These are phyloP conservation scores for Hipparchia semele DNA, from an alignment of 2,888 invertebrate genomes.

Conservation along the genomic window DNA sequence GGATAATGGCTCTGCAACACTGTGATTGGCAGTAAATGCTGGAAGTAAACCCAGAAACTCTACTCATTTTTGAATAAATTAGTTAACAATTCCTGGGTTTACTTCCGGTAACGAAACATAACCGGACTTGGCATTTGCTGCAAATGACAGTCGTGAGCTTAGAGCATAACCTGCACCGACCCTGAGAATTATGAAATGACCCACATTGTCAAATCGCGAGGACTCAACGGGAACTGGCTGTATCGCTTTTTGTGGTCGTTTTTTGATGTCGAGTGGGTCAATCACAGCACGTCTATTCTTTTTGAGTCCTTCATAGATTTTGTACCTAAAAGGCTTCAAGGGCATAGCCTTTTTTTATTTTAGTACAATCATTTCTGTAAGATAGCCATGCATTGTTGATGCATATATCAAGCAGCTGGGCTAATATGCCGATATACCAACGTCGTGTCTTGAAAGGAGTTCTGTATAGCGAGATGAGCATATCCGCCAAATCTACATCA, in stretches of 20 bases:
- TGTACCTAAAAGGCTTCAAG: constrained; percentile 35
- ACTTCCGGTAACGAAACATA: constrained; percentile 40
- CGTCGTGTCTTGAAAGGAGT: constrained; percentile 45
- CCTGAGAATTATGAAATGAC: constrained; percentile 34
- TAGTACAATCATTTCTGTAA: constrained; percentile 21
- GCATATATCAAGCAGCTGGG: constrained; percentile 30
- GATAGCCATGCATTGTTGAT: too few species aligned
- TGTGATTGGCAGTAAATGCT: constrained; percentile 1
- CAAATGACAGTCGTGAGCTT: constrained; percentile 37
- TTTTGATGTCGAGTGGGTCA: neutral
- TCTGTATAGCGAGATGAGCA: constrained; percentile 46
- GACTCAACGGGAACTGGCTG: constrained; percentile 29
- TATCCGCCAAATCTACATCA: constrained; percentile 36
- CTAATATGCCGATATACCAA: constrained; percentile 52
- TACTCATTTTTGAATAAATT: constrained; percentile 28
- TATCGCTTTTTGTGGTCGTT: constrained; percentile 27
- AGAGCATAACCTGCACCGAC: constrained; percentile 35
- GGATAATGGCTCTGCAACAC: constrained; percentile 5
- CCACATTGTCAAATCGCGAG: constrained; percentile 35
- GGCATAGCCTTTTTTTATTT: constrained; percentile 28
- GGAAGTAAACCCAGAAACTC: constrained; percentile 4
- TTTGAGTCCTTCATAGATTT: constrained; percentile 40
- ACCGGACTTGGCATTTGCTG: constrained; percentile 40
- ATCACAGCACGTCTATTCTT: constrained; percentile 33
- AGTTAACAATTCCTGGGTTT: constrained; percentile 35